phyloP scores from a whole-genome alignment of 2,113 vertebrate genomes.

The Odocoileus virginianus region DNA sequence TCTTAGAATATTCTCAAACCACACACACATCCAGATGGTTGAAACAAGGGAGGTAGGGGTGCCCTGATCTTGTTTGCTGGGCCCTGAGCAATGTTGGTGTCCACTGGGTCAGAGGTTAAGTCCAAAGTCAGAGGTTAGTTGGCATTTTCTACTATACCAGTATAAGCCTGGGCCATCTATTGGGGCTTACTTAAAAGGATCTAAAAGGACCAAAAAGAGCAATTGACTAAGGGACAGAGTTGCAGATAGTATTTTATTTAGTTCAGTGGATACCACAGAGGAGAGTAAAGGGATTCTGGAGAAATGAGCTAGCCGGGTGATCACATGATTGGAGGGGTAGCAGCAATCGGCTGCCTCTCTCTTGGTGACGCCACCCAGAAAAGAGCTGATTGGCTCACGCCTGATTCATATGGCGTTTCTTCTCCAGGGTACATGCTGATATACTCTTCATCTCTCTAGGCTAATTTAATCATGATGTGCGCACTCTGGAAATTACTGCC shows the following conservation, averaged over 20 bases:
- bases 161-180: not conserved
- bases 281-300: not conserved
- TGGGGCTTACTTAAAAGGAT: not conserved
- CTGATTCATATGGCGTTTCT: slow-evolving; percentile 45
- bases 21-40: not conserved
- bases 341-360: not conserved
- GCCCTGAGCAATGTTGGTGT: not conserved
- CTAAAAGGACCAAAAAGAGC: not conserved
- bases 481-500: slow-evolving; percentile 58
- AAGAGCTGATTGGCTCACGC: slow-evolving; percentile 34
- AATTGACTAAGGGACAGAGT: not conserved
- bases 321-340: not conserved
- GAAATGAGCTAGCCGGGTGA: not conserved
- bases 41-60: not conserved
- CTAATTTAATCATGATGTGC: slow-evolving; percentile 68
- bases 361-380: not conserved
- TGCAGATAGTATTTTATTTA: not conserved
- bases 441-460: slow-evolving; percentile 53
- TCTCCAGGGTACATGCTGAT: slow-evolving; percentile 30
- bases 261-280: not conserved
- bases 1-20: not conserved
- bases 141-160: not conserved
- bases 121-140: slow-evolving; percentile 30
- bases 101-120: not conserved
- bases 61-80: not conserved